Percentiles rank a stretch among this genome's conserved stretches.
These are phyloP conservation scores for Nilaparvata lugens DNA, from an alignment of 1,140 invertebrate species.

Conservation along the genomic window DNA sequence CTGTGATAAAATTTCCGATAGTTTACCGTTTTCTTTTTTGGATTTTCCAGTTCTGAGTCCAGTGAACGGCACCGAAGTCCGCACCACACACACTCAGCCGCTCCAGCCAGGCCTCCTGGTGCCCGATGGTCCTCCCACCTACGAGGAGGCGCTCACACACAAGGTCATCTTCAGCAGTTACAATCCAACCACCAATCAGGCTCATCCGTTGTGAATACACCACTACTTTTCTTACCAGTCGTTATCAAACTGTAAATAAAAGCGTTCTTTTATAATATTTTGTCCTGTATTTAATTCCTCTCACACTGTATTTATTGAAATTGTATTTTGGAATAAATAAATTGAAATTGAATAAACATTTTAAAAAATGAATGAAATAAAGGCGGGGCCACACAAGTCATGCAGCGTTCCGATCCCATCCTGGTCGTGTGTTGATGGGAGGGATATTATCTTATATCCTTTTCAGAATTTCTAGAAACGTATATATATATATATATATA, in stretches of 20 bases:
- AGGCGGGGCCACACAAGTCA: no score
- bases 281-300: background rate
- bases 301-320: background rate
- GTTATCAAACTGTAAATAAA: background rate
- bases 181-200: slow-evolving; percentile 9
- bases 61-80: slow-evolving; percentile 20
- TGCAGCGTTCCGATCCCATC: no score
- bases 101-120: slow-evolving; percentile 20
- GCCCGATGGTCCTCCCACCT: slow-evolving; percentile 24
- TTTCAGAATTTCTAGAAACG: no score
- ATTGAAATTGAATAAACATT: no score
- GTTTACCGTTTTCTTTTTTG: background rate
- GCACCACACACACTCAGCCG: slow-evolving; percentile 15
- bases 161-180: slow-evolving; percentile 30
- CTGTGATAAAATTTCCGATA: background rate
- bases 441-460: no score
- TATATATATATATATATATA: no score
- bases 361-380: no score
- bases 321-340: no score
- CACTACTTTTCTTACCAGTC: background rate
- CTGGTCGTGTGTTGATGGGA: no score
- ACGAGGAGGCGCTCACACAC: slow-evolving; percentile 30
- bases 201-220: background rate
- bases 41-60: slow-evolving; percentile 20
- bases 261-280: background rate